Conservation (phyloP, 2,797 vertebrate species). For the Synaphobranchus kaupii region DNA sequence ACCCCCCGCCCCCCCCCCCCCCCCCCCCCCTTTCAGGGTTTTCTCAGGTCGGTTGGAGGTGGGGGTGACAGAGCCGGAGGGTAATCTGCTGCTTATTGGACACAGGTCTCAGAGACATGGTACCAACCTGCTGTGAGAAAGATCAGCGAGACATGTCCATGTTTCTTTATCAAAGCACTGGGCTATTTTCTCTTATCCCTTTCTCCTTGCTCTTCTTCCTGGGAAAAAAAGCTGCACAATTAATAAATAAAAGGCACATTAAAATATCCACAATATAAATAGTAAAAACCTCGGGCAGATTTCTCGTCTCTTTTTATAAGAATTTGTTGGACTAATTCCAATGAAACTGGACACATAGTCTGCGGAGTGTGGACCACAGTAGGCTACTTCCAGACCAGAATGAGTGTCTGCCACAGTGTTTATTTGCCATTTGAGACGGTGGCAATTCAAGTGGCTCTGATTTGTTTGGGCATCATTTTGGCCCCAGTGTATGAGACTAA, state of each 20-base stretch:
- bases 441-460: background rate
- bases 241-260: background rate
- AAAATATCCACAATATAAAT: background rate
- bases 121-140: background rate
- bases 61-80: background rate
- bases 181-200: background rate
- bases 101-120: background rate
- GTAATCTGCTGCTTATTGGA: background rate
- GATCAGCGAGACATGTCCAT: background rate
- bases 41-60: background rate
- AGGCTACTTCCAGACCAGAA: background rate
- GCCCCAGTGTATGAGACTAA: background rate
- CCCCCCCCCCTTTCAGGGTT: background rate
- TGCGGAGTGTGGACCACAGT: background rate
- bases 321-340: background rate
- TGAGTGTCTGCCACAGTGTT: background rate
- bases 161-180: background rate
- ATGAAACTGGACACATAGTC: background rate
- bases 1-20: background rate
- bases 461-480: background rate
- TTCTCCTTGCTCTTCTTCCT: background rate
- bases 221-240: background rate
- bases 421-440: too few species aligned
- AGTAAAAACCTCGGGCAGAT: background rate
- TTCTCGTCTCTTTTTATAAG: too few species aligned